Conservation (phyloP, 2,113 vertebrate species). For the Acinonyx jubatus region DNA sequence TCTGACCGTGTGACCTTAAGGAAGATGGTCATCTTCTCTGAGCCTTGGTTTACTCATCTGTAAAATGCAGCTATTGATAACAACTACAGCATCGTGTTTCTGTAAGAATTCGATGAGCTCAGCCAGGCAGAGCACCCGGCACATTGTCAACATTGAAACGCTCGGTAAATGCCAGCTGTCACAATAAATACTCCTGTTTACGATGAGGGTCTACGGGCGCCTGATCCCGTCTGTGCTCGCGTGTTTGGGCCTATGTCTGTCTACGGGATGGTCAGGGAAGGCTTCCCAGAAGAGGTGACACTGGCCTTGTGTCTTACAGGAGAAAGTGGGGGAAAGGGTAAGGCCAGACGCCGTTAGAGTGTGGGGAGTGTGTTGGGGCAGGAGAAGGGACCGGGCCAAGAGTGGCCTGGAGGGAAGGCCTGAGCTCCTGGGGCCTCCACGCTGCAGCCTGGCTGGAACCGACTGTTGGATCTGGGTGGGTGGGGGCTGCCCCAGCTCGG, state of each 20-base stretch:
- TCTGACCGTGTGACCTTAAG: neutral
- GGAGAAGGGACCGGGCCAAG: neutral
- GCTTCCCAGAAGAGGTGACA: conserved; percentile 8
- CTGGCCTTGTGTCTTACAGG: neutral
- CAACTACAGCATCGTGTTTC: neutral
- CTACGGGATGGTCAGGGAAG: neutral
- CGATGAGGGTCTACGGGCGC: neutral
- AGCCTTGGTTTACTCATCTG: neutral
- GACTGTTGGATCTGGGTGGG: neutral
- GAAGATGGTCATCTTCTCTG: neutral
- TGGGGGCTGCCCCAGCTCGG: neutral
- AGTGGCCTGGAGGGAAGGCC: fast-evolving
- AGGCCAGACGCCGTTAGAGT: fast-evolving
- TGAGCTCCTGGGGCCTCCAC: neutral
- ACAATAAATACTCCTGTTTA: fast-evolving
- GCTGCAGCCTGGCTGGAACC: neutral
- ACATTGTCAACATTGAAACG: neutral
- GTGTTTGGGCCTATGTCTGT: neutral
- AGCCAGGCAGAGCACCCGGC: neutral
- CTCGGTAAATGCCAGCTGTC: neutral
- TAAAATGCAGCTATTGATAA: neutral
- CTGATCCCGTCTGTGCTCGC: no score
- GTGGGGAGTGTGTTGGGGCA: neutral
- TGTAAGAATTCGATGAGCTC: neutral
- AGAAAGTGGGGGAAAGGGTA: neutral